Evolutionary conservation across 2,888 invertebrate species (phyloP).

Genomic region (Sericinus montela): DNA sequence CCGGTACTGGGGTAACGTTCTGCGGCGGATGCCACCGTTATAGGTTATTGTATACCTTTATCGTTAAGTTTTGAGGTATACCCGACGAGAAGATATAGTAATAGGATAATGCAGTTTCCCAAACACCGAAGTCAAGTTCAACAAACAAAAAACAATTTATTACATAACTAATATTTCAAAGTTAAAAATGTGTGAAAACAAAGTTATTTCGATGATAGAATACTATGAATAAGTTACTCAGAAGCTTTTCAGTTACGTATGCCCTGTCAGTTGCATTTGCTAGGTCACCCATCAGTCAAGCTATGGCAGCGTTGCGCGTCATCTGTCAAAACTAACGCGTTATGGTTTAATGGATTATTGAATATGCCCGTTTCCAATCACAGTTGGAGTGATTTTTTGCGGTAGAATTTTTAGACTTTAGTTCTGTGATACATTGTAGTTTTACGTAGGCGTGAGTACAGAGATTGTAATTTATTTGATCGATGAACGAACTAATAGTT

Average conservation of each 20-base stretch:
- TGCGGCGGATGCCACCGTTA: too few relatives aligned
- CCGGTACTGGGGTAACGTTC: too few relatives aligned
- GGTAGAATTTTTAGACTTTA: conserved; percentile 35
- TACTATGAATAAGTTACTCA: background rate
- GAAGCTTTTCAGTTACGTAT: background rate
- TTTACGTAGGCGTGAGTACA: conserved; percentile 23
- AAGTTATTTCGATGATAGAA: too few relatives aligned
- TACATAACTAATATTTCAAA: too few relatives aligned
- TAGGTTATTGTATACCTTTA: too few relatives aligned
- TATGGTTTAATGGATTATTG: conserved; percentile 61
- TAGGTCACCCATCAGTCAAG: conserved; percentile 42
- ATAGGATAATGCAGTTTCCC: too few relatives aligned
- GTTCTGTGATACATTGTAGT: conserved; percentile 33
- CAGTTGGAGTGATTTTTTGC: conserved; percentile 46
- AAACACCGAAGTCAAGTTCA: too few relatives aligned
- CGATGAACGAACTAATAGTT: conserved; percentile 3
- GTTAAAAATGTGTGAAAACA: too few relatives aligned
- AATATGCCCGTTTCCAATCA: conserved; percentile 57
- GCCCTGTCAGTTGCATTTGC: conserved; percentile 6
- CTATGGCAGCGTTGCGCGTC: conserved; percentile 36
- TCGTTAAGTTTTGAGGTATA: too few relatives aligned
- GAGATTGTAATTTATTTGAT: conserved; percentile 30
- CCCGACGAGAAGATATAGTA: too few relatives aligned
- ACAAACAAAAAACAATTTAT: too few relatives aligned
- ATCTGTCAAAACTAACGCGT: conserved; percentile 57